These are phyloP conservation scores for Craseonycteris thonglongyai DNA, from an alignment of 2,113 vertebrate genomes.

Conservation along the genomic window DNA sequence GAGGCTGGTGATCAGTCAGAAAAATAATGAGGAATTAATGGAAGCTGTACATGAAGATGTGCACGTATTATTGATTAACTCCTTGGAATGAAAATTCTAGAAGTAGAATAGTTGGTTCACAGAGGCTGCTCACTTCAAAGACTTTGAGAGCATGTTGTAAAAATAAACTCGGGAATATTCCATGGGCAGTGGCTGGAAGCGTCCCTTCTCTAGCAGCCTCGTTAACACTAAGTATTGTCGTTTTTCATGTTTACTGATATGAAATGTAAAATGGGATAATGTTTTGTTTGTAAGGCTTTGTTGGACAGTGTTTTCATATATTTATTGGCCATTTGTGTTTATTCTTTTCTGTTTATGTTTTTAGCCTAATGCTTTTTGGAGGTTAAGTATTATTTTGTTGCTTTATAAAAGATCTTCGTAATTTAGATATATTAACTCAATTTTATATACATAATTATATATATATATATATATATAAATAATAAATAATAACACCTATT, in stretches of 20 bases:
- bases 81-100: neutral
- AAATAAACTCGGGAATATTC: neutral
- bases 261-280: neutral
- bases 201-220: neutral
- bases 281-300: neutral
- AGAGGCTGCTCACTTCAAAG: neutral
- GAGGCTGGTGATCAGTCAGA: neutral
- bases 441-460: neutral
- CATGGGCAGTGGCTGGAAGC: neutral
- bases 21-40: neutral
- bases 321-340: neutral
- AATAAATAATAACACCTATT: neutral
- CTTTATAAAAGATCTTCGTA: neutral
- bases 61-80: neutral
- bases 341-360: neutral
- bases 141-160: neutral
- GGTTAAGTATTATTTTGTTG: neutral
- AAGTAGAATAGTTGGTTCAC: neutral
- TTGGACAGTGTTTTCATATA: neutral
- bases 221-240: neutral
- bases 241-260: neutral
- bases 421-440: neutral
- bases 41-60: neutral
- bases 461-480: neutral
- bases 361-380: neutral